Percentiles rank a stretch among this genome's conserved stretches.
phyloP scores from a whole-genome alignment of 1,140 invertebrate genomes.

The Stegodyphus dumicola region DNA sequence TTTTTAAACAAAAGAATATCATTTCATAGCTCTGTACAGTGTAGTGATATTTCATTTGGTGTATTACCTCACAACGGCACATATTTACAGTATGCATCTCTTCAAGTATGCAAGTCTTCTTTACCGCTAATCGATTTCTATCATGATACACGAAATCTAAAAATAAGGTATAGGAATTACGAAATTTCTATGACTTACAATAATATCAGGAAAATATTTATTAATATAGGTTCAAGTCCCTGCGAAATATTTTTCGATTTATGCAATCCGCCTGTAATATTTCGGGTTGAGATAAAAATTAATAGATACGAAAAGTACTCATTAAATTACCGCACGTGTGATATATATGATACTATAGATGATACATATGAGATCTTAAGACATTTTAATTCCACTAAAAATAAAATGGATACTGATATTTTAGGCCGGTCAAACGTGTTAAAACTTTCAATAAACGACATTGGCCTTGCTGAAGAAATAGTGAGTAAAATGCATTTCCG shows the following conservation, averaged over 20 bases:
- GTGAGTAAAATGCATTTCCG: constrained; percentile 24
- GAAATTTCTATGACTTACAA: constrained; percentile 24
- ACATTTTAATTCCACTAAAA: neutral
- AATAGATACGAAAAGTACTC: neutral
- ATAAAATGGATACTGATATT: too few species aligned
- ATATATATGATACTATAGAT: neutral
- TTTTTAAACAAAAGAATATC: neutral
- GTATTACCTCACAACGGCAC: constrained; percentile 20
- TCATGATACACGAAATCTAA: constrained; percentile 28
- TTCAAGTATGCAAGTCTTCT: too few species aligned
- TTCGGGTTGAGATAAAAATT: neutral
- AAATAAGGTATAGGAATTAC: neutral
- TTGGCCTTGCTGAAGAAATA: constrained; percentile 12
- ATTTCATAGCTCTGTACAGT: neutral
- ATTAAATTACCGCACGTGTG: neutral
- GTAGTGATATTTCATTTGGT: neutral
- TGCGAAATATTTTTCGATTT: constrained; percentile 54
- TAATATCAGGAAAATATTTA: constrained; percentile 42
- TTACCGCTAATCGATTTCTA: neutral
- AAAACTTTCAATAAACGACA: constrained; percentile 3
- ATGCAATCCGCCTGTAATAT: constrained; percentile 35
- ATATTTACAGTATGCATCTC: neutral
- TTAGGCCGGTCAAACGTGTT: constrained; percentile 40
- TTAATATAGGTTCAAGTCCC: constrained; percentile 2
- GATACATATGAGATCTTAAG: neutral